Conservation (phyloP, 2,797 vertebrate species). For the Steatocranus sp. region DNA sequence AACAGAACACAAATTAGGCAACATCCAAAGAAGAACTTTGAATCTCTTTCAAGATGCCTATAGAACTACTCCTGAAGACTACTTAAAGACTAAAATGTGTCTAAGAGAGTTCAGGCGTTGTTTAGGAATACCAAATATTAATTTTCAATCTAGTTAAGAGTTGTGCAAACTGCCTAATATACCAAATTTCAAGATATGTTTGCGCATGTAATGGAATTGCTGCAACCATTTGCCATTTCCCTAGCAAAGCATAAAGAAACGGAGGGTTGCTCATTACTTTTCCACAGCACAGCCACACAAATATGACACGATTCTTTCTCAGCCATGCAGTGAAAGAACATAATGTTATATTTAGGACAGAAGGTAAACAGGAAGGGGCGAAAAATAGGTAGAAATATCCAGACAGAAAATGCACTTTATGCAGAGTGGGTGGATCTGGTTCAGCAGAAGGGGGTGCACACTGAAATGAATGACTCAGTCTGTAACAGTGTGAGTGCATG, state of each 20-base stretch:
- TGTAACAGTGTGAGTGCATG: neutral
- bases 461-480: neutral
- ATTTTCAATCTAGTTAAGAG: neutral
- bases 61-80: neutral
- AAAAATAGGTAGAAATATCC: neutral
- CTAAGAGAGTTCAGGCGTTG: neutral
- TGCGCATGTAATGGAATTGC: neutral
- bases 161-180: neutral
- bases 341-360: neutral
- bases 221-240: neutral
- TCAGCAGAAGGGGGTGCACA: neutral
- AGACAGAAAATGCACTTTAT: constrained; percentile 5
- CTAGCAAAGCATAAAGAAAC: neutral
- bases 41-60: neutral
- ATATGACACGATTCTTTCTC: neutral
- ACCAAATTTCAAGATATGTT: neutral
- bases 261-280: rapidly evolving
- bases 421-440: neutral
- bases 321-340: neutral
- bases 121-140: neutral
- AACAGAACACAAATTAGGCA: neutral
- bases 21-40: neutral
- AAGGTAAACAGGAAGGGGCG: neutral
- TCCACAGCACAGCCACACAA: neutral
- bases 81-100: no score